These are phyloP conservation scores for Siniperca chuatsi DNA, from an alignment of 2,113 vertebrate species.

Conservation along the genomic window DNA sequence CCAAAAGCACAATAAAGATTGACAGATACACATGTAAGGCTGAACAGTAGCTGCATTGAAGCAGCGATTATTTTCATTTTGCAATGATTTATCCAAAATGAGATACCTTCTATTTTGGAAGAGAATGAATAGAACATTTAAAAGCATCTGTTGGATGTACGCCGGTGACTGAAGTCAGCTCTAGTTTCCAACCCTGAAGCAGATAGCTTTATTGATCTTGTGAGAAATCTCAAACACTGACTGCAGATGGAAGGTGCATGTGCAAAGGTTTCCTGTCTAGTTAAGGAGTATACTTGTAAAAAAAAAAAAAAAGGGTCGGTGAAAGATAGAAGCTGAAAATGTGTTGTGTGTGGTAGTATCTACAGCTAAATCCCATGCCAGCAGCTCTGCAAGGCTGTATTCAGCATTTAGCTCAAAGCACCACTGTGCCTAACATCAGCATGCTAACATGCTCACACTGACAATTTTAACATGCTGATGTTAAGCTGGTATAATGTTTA, in stretches of 20 bases:
- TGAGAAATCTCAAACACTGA: slow-evolving; percentile 1
- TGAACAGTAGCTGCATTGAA: slow-evolving; percentile 48
- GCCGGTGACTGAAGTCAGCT: not conserved
- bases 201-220: slow-evolving; percentile 11
- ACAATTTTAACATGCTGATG: not conserved
- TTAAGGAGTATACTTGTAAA: not conserved
- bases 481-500: not conserved
- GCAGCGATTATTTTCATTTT: slow-evolving; percentile 21
- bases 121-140: slow-evolving; percentile 12
- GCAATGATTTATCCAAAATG: not conserved
- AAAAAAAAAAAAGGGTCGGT: not conserved
- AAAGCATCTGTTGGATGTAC: not conserved
- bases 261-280: not conserved
- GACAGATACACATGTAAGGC: slow-evolving; percentile 39
- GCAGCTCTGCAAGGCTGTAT: not conserved
- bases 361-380: not conserved
- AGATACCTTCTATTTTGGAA: not conserved
- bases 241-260: not conserved
- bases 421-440: not conserved
- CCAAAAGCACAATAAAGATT: slow-evolving; percentile 32
- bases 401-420: too few species aligned
- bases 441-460: not conserved
- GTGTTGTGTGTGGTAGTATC: not conserved
- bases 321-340: not conserved
- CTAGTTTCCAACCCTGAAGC: slow-evolving; percentile 7